These are phyloP conservation scores for Cyclargus thomasi DNA, from an alignment of 1,140 invertebrate species.

Conservation along the genomic window DNA sequence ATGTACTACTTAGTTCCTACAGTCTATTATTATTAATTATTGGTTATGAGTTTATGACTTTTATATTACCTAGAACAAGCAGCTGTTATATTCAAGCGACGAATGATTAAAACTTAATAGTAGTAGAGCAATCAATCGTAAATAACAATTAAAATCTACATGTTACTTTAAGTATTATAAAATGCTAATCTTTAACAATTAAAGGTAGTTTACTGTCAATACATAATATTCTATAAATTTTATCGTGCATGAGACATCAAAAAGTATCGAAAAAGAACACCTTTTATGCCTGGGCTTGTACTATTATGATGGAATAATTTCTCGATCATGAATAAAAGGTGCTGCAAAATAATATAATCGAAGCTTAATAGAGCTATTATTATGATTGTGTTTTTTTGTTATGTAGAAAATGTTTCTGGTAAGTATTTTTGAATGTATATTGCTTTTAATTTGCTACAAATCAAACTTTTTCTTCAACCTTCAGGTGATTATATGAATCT, in stretches of 20 bases:
- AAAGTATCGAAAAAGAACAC: background rate
- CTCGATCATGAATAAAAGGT: background rate
- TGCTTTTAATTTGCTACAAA: no score
- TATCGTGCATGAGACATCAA: background rate
- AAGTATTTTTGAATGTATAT: no score
- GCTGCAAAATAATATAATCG: no score
- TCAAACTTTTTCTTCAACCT: no score
- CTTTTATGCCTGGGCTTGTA: background rate
- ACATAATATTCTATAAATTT: background rate
- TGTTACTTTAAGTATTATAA: background rate
- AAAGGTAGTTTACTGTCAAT: background rate
- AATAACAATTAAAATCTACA: conserved; percentile 1
- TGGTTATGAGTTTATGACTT: background rate
- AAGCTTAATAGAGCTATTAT: no score
- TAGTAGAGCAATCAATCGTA: background rate
- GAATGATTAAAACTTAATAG: background rate
- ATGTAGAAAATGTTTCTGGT: no score
- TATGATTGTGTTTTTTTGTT: no score
- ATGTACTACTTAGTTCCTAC: no score
- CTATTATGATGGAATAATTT: background rate
- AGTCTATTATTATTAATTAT: background rate
- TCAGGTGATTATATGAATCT: no score
- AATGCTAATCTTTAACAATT: background rate
- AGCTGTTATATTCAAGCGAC: background rate
- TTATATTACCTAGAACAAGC: background rate